phyloP scores from a whole-genome alignment of 2,797 vertebrate genomes.

The Merluccius polli region DNA sequence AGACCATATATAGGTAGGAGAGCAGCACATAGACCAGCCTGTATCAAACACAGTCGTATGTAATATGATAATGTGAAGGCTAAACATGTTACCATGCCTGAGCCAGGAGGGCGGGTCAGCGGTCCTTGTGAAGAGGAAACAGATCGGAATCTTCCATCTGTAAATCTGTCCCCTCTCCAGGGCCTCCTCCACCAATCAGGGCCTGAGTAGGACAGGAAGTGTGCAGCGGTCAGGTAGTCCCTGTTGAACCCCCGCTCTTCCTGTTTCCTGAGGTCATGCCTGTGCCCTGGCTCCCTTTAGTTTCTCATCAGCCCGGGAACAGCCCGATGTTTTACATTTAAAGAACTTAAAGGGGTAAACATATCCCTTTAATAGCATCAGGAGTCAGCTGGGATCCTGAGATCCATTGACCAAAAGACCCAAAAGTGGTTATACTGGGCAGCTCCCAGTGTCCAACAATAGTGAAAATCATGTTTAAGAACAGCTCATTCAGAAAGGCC shows the following conservation, averaged over 20 bases:
- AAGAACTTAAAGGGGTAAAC: not conserved
- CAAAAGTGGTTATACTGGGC: not conserved
- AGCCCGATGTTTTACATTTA: too few relatives aligned
- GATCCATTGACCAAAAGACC: not conserved
- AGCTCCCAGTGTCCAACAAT: not conserved
- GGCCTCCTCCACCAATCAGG: not conserved
- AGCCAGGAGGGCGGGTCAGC: not conserved
- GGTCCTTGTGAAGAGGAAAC: not conserved
- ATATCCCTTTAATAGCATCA: not conserved
- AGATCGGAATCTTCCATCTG: not conserved
- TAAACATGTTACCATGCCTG: not conserved
- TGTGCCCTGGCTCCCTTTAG: not conserved
- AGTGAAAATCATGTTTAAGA: not conserved
- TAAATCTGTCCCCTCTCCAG: not conserved
- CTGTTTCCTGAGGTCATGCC: not conserved
- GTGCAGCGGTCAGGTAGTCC: not conserved
- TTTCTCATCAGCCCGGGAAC: not conserved
- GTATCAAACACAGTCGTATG: not conserved
- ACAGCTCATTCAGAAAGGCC: not conserved
- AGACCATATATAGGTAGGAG: not conserved
- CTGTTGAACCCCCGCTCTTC: not conserved
- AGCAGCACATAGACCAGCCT: too few relatives aligned
- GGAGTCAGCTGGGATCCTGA: not conserved
- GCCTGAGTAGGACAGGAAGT: not conserved
- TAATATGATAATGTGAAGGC: not conserved